A percentile compares a stretch with the other conserved stretches of the same genome.
Evolutionary conservation across 2,797 vertebrate species (phyloP).

Genomic region (Emys orbicularis): DNA sequence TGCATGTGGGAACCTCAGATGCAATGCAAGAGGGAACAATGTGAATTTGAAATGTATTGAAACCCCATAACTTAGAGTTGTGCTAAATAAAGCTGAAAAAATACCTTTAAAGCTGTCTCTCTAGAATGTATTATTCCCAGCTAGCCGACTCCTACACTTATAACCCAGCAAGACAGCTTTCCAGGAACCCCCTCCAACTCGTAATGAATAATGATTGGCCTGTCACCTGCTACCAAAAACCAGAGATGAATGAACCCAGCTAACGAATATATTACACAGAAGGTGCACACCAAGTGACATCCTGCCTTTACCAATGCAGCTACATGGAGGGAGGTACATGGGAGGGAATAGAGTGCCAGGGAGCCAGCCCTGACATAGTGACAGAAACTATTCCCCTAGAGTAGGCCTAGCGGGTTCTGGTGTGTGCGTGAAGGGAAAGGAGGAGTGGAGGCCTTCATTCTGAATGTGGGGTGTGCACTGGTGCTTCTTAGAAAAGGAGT

Average conservation of each 20-base stretch:
- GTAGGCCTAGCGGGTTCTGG: too few relatives aligned
- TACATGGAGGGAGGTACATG: background rate
- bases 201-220: fast-evolving
- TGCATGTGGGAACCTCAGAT: background rate
- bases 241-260: background rate
- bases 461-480: too few relatives aligned
- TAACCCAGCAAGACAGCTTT: too few relatives aligned
- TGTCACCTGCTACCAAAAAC: background rate
- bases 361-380: fast-evolving
- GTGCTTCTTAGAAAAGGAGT: too few relatives aligned
- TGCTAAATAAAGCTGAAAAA: background rate
- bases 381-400: too few relatives aligned
- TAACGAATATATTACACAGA: background rate
- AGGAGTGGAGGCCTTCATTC: too few relatives aligned
- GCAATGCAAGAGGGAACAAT: background rate
- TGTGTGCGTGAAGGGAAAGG: too few relatives aligned
- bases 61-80: background rate
- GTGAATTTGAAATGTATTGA: background rate
- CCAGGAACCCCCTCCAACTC: fast-evolving
- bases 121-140: background rate
- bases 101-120: background rate
- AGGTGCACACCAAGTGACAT: background rate
- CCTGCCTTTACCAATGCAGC: background rate
- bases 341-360: background rate
- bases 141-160: background rate